These are phyloP conservation scores for Ormyrus thymus DNA, from an alignment of 2,888 invertebrate genomes.

Conservation along the genomic window DNA sequence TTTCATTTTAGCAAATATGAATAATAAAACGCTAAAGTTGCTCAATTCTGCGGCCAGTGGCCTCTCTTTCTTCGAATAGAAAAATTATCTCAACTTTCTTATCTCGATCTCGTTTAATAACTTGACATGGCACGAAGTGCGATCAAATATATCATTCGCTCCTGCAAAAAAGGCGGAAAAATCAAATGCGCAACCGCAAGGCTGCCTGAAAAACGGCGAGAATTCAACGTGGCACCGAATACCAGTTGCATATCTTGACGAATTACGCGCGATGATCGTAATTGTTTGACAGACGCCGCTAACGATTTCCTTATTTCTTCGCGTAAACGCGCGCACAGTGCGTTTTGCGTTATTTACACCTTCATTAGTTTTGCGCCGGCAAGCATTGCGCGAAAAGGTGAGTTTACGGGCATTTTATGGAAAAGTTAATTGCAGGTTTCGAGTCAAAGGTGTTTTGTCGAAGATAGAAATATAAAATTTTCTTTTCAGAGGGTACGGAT, in stretches of 20 bases:
- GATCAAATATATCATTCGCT: constrained; percentile 4
- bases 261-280: background rate
- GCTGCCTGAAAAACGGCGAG: background rate
- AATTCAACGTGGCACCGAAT: constrained; percentile 3
- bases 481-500: background rate
- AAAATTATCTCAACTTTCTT: background rate
- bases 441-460: no score
- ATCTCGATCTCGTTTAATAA: constrained; percentile 19
- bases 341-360: constrained; percentile 10
- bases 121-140: constrained; percentile 12
- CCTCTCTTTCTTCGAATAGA: no score
- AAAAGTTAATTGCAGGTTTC: no score
- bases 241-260: background rate
- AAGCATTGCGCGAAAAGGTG: constrained; percentile 2
- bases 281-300: background rate
- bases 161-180: background rate
- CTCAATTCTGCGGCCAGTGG: background rate
- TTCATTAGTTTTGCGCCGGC: constrained; percentile 2
- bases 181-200: no score
- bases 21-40: constrained; percentile 16
- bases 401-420: background rate
- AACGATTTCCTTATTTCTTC: constrained; percentile 29
- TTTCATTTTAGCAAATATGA: background rate
- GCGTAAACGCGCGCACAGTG: background rate
- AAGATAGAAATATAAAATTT: constrained; percentile 5